Percentiles rank a stretch among this genome's conserved stretches.
Conservation (phyloP, 2,113 vertebrate species). For the Bucco capensis region DNA sequence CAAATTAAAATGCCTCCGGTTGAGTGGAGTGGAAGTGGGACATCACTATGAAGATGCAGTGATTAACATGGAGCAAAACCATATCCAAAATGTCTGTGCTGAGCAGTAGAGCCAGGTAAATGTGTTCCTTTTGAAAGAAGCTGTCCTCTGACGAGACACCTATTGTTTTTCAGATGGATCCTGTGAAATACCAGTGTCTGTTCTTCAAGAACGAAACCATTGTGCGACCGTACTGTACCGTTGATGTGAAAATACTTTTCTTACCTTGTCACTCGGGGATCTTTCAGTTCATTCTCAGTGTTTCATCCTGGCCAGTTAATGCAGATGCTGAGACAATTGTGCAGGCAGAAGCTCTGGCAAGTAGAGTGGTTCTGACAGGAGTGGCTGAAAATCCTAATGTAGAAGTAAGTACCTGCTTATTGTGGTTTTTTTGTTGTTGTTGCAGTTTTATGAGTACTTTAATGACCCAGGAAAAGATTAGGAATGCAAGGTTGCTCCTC, state of each 20-base stretch:
- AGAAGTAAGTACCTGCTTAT: constrained; percentile 75
- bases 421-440: neutral
- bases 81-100: neutral
- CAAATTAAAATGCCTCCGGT: neutral
- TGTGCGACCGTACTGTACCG: constrained; percentile 84
- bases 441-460: neutral
- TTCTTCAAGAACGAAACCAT: constrained; percentile 94
- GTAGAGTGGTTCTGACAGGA: constrained; percentile 84
- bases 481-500: neutral
- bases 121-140: neutral
- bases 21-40: neutral
- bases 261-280: constrained; percentile 84
- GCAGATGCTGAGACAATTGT: constrained; percentile 78
- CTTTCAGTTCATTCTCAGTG: constrained; percentile 86
- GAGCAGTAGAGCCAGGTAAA: neutral
- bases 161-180: constrained; percentile 78
- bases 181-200: constrained; percentile 83
- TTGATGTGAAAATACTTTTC: constrained; percentile 91
- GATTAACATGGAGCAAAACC: neutral
- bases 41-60: neutral
- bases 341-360: constrained; percentile 84
- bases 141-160: neutral
- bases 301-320: constrained; percentile 90
- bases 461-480: neutral
- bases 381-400: constrained; percentile 86